Evolutionary conservation across 2,113 vertebrate species (phyloP).

Genomic region (Campylomormyrus tamandua): DNA sequence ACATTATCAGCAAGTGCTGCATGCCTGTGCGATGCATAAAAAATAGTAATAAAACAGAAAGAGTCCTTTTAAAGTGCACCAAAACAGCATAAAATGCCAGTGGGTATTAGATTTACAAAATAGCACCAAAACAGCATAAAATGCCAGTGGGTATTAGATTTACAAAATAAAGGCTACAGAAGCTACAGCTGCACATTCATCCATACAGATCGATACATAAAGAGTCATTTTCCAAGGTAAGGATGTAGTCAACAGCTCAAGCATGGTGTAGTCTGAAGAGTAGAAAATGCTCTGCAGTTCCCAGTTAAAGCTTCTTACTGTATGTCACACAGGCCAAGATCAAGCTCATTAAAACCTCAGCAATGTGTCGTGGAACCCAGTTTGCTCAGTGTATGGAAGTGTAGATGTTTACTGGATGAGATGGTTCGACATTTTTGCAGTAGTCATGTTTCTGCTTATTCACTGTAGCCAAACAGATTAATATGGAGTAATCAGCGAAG

Average conservation of each 20-base stretch:
- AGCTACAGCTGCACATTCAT: background rate
- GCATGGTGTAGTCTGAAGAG: background rate
- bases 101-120: background rate
- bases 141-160: background rate
- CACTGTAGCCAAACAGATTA: slow-evolving; percentile 1
- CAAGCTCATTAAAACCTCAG: background rate
- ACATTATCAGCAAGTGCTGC: background rate
- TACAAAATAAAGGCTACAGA: background rate
- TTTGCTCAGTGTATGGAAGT: background rate
- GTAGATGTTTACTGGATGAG: background rate
- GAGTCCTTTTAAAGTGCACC: background rate
- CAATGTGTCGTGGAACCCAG: background rate
- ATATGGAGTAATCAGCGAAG: background rate
- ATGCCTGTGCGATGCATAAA: background rate
- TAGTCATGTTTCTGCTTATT: background rate
- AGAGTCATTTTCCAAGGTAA: background rate
- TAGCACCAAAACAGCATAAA: background rate
- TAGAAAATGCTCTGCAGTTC: background rate
- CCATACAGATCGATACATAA: background rate
- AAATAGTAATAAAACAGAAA: background rate
- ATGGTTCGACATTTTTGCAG: background rate
- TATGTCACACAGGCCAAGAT: background rate
- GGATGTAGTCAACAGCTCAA: background rate
- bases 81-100: background rate
- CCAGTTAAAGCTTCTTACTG: background rate